Base-by-base conservation (phyloP, 1,140 invertebrate genomes). In the Bombus superbus region DNA sequence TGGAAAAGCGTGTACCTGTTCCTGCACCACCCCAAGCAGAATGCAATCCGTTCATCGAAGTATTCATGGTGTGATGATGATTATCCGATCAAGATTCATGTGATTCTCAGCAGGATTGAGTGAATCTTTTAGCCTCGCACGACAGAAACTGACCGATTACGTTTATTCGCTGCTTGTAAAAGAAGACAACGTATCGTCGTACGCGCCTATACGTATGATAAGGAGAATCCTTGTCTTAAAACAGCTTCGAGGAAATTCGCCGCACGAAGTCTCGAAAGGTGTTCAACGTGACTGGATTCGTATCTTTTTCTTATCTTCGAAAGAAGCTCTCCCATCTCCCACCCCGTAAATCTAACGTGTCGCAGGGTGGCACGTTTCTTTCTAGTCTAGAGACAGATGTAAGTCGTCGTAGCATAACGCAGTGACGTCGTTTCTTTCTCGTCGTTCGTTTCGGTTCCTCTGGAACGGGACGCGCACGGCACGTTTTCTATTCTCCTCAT, bases 1-100 rank as follows among this genome's bases (percentile, higher is more conserved):
- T 97, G 86, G 96, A 96, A 13, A 96, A 97, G 89, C 94, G 96
- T 64, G 95, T 96, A 81, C 95, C 96, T 66, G 94, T 94, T 86
- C 95, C 95, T 89, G 95, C 94, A 62, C 96, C 95, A 78, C 94
- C 96, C 6, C 96, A 96, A 86, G 95, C 95, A 47, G 95, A 96
- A 25, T 96, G 96, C 85, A 96, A 96, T 89, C 94, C 96, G 44
- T 95, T 95, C 88, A 95, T 96, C 28, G 96, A 97, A 83, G 90
- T 96, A n/a, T 96, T 96, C 85, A 94, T 94, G 90, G 91, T 94
- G 53, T 93, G 88, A 93, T 79, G 40, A 73, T 15, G 53, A 75
- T 40, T 28, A 2, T 44, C 32, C 42, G 74, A 68, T 64, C 59
- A 38, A 82, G 47, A 62, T 28, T 59, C 25, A 22, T 44, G 25